These are phyloP conservation scores for Nomada ruficornis DNA, from an alignment of 2,888 invertebrate genomes.

Conservation along the genomic window DNA sequence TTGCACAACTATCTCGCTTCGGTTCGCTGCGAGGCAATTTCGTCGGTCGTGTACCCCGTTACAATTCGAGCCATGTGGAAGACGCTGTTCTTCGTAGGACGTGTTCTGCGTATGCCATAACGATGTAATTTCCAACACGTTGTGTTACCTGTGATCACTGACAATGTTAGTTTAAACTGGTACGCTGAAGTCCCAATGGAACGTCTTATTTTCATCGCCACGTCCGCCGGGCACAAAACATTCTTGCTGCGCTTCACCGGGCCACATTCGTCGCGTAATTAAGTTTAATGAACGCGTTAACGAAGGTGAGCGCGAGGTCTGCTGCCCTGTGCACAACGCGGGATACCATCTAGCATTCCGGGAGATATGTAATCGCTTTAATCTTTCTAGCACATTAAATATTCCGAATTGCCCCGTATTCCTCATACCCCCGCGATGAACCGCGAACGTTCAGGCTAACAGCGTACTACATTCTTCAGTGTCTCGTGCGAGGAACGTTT, in stretches of 20 bases:
- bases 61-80: not conserved
- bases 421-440: constrained; percentile 34
- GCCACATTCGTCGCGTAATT: constrained; percentile 29
- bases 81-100: not conserved
- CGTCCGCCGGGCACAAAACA: not conserved
- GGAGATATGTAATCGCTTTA: constrained; percentile 42
- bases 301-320: constrained; percentile 12
- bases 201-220: not conserved
- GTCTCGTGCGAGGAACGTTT: constrained; percentile 17
- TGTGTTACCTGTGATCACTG: not conserved
- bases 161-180: not conserved
- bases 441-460: constrained; percentile 13
- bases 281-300: constrained; percentile 50
- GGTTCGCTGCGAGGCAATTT: not conserved
- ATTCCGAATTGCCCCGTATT: constrained; percentile 41
- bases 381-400: constrained; percentile 53
- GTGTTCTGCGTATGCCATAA: too few relatives aligned
- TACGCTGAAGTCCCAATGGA: not conserved
- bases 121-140: not conserved
- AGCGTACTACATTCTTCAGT: constrained; percentile 21
- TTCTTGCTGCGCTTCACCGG: not conserved
- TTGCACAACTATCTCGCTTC: constrained; percentile 4
- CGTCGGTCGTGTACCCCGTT: not conserved
- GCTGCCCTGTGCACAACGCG: constrained; percentile 20
- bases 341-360: constrained; percentile 22